Base-by-base conservation (phyloP, 2,888 invertebrate genomes). In the Dryomyza anilis region DNA sequence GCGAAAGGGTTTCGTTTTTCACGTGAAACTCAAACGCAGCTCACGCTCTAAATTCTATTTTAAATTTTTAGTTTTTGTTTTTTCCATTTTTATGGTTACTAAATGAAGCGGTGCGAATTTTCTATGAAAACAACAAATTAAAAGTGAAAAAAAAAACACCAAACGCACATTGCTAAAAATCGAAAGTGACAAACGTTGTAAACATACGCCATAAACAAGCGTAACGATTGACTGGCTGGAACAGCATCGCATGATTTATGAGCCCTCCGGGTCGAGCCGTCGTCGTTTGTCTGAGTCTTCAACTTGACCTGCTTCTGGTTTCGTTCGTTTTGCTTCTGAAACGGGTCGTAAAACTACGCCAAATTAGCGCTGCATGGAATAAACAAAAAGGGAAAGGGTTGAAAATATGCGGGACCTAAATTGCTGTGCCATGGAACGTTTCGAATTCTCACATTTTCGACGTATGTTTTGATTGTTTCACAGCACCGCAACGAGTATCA, bases 151-250 rank as follows among this genome's bases (percentile, higher is more conserved):
- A 3, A 39, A 21, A 53, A 55, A 55, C 57, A 16, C 14, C n/a
- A n/a, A 2, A 14, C 29, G 27, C 14, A 56, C 55, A 36, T 33
- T 43, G 53, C 25, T 10, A 45, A 50, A 50, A 60, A 52, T 43
- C 50, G 50, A 60, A 23, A 33, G 59, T 59, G 61, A 48, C 36
- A 50, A 50, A 8, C 39, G 61, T 27, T 52, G 23, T 23, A 27
- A 36, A n/a, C 5, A 29, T 16, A 27, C 10, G 8, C 27, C 50
- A 16, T 55, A 36, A 55, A 55, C 23, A 36, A 55, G 19, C 50
- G 36, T 19, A 3, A n/a, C 33, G 36, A 8, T 43, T 39, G 61
- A 30, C 53, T 48, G n/a, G 36, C 50, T 27, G 7, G 14, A 43
- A 43, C 8, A 16, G n/a, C n/a, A n/a, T n/a, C n/a, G n/a, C n/a